Base-by-base conservation (phyloP, 2,888 invertebrate species). In the Cheilosia grossa region DNA sequence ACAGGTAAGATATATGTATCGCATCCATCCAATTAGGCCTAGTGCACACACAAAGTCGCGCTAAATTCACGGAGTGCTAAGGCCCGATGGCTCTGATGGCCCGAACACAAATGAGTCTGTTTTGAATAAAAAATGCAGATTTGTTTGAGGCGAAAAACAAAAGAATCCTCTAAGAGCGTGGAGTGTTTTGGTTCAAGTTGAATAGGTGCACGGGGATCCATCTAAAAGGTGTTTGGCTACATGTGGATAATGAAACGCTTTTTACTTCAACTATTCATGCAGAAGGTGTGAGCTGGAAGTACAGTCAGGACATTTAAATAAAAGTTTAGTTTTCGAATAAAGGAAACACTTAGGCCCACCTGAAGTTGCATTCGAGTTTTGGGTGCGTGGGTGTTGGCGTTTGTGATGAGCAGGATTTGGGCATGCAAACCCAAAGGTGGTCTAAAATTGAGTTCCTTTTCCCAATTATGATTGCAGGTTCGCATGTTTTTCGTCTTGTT, bases 11-110 rank as follows among this genome's bases (percentile, higher is more conserved):
- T 51, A 15, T 66, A 15, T 49, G 40, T n/a, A 44, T 24, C 33
- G 6, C 58, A 77, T 67, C 75, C 77, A 78, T 77, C 77, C 69
- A 77, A 78, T 70, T 78, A 78, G 69, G 54, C 70, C 47, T 63
- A 54, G 27, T 42, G 58, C 7, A 51, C 33, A 67, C 53, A 63
- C 59, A 75, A 59, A 67, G 67, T 59, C 67, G 42, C 67, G 24
- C 19, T 58, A 51, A 66, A 75, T 56, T 66, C 58, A 63, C 30
- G 49, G 56, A n/a, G 51, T 37, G 27, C 63, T 19, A 37, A 9
- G 33, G 37, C 37, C 70, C 58, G 59, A 66, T 59, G 80, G 73
- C 75, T 64, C 81, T 64, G 81, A 56, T 56, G 81, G 58, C 81
- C 30, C n/a, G 49, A 42, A 64, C 56, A 66, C 64, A 74, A 49